These are phyloP conservation scores for Morelia viridis DNA, from an alignment of 2,797 vertebrate genomes.

Conservation along the genomic window DNA sequence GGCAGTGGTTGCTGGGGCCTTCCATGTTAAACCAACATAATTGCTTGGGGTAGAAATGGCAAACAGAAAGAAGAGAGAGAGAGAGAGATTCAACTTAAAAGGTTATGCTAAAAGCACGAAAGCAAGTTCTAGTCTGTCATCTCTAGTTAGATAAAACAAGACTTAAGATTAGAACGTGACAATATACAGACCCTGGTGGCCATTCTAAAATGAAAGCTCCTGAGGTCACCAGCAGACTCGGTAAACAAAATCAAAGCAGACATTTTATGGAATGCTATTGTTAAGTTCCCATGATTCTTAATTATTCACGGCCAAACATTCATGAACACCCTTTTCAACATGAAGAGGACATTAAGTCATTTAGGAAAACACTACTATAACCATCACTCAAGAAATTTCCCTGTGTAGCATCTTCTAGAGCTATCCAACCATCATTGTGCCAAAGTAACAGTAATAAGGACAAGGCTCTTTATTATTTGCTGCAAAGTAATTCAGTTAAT, in stretches of 20 bases:
- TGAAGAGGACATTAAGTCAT: neutral
- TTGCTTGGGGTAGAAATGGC: neutral
- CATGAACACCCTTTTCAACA: neutral
- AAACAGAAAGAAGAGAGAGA: neutral
- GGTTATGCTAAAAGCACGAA: constrained; percentile 15
- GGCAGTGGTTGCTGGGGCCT: accelerated
- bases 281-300: neutral
- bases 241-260: constrained; percentile 36
- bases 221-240: constrained; percentile 4
- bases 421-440: neutral
- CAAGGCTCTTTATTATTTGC: neutral
- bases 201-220: constrained; percentile 20
- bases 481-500: neutral
- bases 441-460: neutral
- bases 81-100: constrained; percentile 6
- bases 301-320: neutral
- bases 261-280: constrained; percentile 16
- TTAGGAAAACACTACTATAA: constrained; percentile 16
- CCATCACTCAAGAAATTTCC: neutral
- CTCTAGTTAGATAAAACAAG: constrained; percentile 27
- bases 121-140: constrained; percentile 30
- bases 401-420: neutral
- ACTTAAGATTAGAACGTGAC: constrained; percentile 24
- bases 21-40: neutral
- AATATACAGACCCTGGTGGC: constrained; percentile 7